Evolutionary conservation across 2,113 vertebrate genomes (phyloP), one percentile per base, ranked within the genome.

Genomic region (Leucoraja erinaceus): DNA sequence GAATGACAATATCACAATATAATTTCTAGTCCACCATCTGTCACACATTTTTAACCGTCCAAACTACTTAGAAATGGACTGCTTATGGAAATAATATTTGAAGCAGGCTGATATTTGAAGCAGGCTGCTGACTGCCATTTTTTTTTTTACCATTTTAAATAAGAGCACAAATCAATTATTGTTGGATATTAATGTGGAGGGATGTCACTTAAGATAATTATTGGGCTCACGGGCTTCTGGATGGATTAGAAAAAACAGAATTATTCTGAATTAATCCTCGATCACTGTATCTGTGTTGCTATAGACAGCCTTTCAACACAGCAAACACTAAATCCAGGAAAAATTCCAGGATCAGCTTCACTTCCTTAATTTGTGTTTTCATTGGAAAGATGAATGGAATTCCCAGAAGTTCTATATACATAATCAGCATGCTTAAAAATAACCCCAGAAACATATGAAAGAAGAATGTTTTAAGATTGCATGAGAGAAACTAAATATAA

Each of bases 221-320:
- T 31, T 31, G 28, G 79, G 47, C 22, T 56, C 54, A 25, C 54
- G 56, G 20, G 47, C 28, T 66, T 63, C 81, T 59, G n/a, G 10
- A 3, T 84, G 81, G 47, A 84, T 59, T 56, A 28, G n/a, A 31
- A 61, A 88, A 63, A 63, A 63, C 28, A 88, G n/a, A 88, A 88
- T 63, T 18, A 63, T 31, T 88, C 83, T 63, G 83, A 88, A 63
- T 88, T 31, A 63, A 88, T 88, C 83, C 59, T 14, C n/a, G 83
- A 88, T 88, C 38, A 47, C 38, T 47, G 38, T 88, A 88, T 88
- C 83, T n/a, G 18, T 31, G 54, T 59, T 59, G 25, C 22, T 59
- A 59, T 28, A 31, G 83, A 88, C 63, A 88, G 12, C 59, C 83
- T 59, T 56, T 83, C 56, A 25, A 83, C 18, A 33, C 78, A 81